Evolutionary conservation across 1,140 invertebrate species (phyloP).

Genomic region (Eriocheir sinensis): DNA sequence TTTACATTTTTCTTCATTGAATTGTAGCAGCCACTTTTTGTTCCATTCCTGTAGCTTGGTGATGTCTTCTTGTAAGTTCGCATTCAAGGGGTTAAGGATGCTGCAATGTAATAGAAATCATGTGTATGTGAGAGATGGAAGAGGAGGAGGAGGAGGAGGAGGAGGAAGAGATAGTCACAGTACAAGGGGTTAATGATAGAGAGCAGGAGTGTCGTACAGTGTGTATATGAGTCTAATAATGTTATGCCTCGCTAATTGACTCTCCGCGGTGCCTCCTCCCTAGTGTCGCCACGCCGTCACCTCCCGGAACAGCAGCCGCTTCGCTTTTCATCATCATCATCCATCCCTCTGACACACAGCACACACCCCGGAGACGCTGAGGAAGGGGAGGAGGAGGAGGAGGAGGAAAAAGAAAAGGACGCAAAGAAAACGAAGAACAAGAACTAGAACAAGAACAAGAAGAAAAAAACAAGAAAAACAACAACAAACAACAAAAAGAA

Average conservation of each 20-base stretch:
- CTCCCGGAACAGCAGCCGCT: background rate
- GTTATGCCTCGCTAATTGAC: constrained; percentile 1
- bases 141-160: background rate
- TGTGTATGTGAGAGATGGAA: background rate
- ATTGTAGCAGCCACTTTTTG: too few relatives aligned
- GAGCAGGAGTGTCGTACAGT: background rate
- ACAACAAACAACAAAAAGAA: too few relatives aligned
- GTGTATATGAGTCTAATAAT: too few relatives aligned
- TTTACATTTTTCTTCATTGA: too few relatives aligned
- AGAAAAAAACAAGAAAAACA: too few relatives aligned
- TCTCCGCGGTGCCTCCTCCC: background rate
- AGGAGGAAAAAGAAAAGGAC: background rate
- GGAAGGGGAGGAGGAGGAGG: background rate
- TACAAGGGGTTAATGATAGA: background rate
- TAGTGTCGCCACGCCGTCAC: background rate
- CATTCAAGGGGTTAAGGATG: too few relatives aligned
- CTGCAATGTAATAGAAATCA: too few relatives aligned
- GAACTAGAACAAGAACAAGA: too few relatives aligned
- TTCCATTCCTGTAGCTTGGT: too few relatives aligned
- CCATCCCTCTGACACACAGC: background rate
- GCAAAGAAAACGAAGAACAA: background rate
- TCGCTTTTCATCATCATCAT: constrained; percentile 34
- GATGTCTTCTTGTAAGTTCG: too few relatives aligned
- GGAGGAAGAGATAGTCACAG: background rate
- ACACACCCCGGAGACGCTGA: background rate